A percentile compares a stretch with the other conserved stretches of the same genome.
Evolutionary conservation across 2,113 vertebrate species (phyloP).

Genomic region (Melanerpes formicivorus): DNA sequence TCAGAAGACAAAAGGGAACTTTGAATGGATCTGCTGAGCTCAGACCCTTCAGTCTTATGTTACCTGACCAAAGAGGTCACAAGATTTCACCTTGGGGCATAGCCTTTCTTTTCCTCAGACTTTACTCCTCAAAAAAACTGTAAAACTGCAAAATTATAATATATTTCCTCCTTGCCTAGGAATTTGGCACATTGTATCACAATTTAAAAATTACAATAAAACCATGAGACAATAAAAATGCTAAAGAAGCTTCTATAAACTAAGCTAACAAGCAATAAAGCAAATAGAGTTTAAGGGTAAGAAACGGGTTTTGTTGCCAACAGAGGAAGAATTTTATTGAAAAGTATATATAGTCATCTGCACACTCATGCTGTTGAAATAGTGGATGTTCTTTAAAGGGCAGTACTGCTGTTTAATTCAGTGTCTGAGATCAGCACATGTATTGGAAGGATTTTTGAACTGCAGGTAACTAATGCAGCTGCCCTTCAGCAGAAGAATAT

Average conservation of each 20-base stretch:
- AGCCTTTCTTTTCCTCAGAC: not conserved
- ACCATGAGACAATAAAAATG: constrained; percentile 38
- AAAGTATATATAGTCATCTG: constrained; percentile 25
- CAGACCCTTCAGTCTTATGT: not conserved
- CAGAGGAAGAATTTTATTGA: constrained; percentile 34
- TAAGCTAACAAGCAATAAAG: constrained; percentile 62
- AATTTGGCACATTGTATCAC: constrained; percentile 41
- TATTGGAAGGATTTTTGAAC: not conserved
- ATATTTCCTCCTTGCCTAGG: not conserved
- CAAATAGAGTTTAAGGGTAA: constrained; percentile 42
- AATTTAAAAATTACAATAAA: constrained; percentile 59
- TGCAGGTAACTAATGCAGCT: not conserved
- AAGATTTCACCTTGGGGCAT: not conserved
- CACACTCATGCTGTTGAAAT: not conserved
- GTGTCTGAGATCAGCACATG: not conserved
- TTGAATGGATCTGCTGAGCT: not conserved
- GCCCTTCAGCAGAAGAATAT: not conserved
- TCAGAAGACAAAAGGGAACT: not conserved
- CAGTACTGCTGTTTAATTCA: not conserved
- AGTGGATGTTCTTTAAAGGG: constrained; percentile 23
- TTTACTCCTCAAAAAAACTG: not conserved
- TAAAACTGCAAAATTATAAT: not conserved
- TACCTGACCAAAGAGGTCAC: not conserved
- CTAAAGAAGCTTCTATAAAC: constrained; percentile 44
- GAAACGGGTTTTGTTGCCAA: not conserved